phyloP scores from a whole-genome alignment of 2,113 vertebrate genomes.

The Microcebus jonahi region DNA sequence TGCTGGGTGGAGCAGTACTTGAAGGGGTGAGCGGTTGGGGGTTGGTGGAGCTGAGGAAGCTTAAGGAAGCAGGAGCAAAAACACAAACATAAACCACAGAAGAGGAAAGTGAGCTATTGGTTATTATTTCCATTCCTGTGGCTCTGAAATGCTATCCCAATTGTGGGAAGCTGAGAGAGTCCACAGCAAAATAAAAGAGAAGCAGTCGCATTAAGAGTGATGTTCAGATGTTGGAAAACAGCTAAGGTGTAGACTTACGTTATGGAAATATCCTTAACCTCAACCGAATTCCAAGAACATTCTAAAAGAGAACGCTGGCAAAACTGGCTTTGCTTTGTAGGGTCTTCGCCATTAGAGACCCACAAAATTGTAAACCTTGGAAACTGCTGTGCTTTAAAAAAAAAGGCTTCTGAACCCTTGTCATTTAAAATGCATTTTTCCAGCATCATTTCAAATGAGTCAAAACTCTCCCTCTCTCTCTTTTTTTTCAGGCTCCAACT shows the following conservation, averaged over 20 bases:
- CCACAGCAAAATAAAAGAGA: conserved; percentile 70
- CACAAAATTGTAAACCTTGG: conserved; percentile 73
- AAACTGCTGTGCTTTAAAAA: conserved; percentile 63
- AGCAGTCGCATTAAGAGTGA: conserved; percentile 31
- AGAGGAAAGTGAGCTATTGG: conserved; percentile 74
- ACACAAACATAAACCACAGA: conserved; percentile 73
- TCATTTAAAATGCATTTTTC: conserved; percentile 68
- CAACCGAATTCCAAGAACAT: conserved; percentile 51
- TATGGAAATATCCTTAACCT: conserved; percentile 73
- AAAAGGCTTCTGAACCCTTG: conserved; percentile 49
- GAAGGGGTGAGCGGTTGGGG: neutral
- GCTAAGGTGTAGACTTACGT: conserved; percentile 64
- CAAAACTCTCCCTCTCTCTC: neutral
- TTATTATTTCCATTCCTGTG: conserved; percentile 80
- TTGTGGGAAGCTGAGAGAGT: conserved; percentile 62
- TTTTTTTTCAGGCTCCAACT: neutral
- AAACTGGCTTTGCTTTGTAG: conserved; percentile 50
- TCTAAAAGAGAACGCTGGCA: conserved; percentile 13
- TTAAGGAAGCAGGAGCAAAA: conserved; percentile 57
- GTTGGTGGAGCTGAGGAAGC: neutral
- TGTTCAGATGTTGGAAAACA: conserved; percentile 71
- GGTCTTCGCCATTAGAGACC: conserved; percentile 67
- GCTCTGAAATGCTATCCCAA: conserved; percentile 64
- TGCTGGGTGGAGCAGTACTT: conserved; percentile 17
- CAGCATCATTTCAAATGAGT: conserved; percentile 65